phyloP scores from a whole-genome alignment of 2,797 vertebrate genomes.

The Tenualosa ilisha region DNA sequence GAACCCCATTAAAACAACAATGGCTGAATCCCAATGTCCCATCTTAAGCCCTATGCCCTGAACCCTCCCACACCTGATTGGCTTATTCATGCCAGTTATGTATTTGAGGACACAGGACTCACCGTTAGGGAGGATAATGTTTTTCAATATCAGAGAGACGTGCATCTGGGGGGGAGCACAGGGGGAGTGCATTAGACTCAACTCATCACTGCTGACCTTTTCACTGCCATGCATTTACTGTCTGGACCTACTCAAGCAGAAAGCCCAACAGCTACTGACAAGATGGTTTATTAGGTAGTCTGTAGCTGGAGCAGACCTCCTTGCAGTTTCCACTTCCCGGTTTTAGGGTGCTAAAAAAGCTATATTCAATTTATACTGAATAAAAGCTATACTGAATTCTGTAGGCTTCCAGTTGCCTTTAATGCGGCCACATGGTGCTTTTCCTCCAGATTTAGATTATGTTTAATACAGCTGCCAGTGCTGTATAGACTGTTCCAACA shows the following conservation, averaged over 20 bases:
- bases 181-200: background rate
- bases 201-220: slow-evolving; percentile 56
- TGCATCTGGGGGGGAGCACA: background rate
- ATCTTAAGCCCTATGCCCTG: too few species aligned
- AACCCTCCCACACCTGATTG: too few species aligned
- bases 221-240: slow-evolving; percentile 29
- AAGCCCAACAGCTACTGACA: slow-evolving; percentile 6
- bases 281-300: slow-evolving; percentile 27
- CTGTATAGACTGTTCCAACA: too few species aligned
- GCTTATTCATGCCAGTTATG: too few species aligned
- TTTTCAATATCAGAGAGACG: background rate
- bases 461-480: too few species aligned
- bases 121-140: background rate
- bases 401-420: too few species aligned
- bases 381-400: too few species aligned
- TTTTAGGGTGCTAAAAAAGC: background rate
- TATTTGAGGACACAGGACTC: too few species aligned
- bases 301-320: background rate
- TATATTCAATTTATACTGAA: too few species aligned
- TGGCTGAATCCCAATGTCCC: too few species aligned
- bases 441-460: too few species aligned
- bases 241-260: slow-evolving; percentile 23
- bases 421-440: too few species aligned
- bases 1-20: background rate
- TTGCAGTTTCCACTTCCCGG: background rate